Conservation (phyloP, 2,888 invertebrate genomes). For the Hyalella azteca region DNA sequence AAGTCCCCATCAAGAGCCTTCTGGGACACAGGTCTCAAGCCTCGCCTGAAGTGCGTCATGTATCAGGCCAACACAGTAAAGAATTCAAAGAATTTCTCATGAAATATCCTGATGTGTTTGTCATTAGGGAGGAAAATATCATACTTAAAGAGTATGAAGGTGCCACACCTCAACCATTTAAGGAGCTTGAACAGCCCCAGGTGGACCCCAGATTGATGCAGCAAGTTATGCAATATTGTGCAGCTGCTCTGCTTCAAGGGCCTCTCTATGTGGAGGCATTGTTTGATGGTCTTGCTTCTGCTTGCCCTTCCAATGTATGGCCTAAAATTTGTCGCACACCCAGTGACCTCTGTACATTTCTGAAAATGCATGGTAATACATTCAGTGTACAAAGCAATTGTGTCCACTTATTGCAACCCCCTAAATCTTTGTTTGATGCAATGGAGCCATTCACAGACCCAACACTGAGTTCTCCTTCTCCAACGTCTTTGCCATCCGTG, state of each 20-base stretch:
- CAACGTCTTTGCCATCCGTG: constrained; percentile 22
- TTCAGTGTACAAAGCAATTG: constrained; percentile 93
- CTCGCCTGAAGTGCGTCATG: constrained; percentile 94
- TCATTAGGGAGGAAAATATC: constrained; percentile 78
- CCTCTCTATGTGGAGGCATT: constrained; percentile 86
- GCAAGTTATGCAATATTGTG: constrained; percentile 75
- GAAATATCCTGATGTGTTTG: constrained; percentile 84
- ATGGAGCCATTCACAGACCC: constrained; percentile 60
- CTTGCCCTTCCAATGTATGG: constrained; percentile 74
- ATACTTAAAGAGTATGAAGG: constrained; percentile 71
- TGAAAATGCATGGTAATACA: constrained; percentile 91
- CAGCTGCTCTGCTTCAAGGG: constrained; percentile 71
- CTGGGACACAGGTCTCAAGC: constrained; percentile 96
- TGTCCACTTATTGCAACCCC: constrained; percentile 71
- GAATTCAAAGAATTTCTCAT: constrained; percentile 89
- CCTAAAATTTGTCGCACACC: constrained; percentile 79
- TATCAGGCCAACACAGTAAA: constrained; percentile 91
- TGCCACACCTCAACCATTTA: constrained; percentile 61
- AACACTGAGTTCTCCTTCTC: constrained; percentile 56
- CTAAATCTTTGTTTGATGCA: constrained; percentile 57
- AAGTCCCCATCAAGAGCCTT: constrained; percentile 95
- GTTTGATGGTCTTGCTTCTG: constrained; percentile 76
- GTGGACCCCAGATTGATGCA: constrained; percentile 84
- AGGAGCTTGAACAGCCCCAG: constrained; percentile 76
- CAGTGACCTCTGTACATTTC: constrained; percentile 85